Percentiles rank a stretch among this genome's conserved stretches.
These are phyloP conservation scores for Augochlorella aurata DNA, from an alignment of 2,888 invertebrate genomes.

Conservation along the genomic window DNA sequence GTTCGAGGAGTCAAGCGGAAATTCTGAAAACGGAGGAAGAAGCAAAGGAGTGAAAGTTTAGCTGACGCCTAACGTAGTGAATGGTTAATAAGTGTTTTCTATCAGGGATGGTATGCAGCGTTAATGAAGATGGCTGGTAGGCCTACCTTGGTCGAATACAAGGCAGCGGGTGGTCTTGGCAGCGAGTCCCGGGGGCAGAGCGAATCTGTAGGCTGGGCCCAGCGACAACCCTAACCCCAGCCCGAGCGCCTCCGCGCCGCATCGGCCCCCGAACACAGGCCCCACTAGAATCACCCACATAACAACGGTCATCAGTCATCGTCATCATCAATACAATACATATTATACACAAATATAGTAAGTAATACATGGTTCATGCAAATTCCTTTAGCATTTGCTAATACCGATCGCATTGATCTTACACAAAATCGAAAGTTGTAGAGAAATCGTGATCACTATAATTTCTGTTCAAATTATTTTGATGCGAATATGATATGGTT, in stretches of 20 bases:
- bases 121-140: slow-evolving; percentile 78
- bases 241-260: slow-evolving; percentile 82
- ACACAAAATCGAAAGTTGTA: background rate
- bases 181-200: slow-evolving; percentile 82
- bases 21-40: background rate
- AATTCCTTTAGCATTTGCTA: background rate
- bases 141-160: slow-evolving; percentile 83
- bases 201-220: slow-evolving; percentile 82
- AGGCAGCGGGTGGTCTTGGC: slow-evolving; percentile 82
- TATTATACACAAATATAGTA: slow-evolving; percentile 1
- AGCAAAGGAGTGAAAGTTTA: background rate
- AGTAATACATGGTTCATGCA: slow-evolving; percentile 28
- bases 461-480: too few relatives aligned
- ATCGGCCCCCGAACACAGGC: slow-evolving; percentile 82
- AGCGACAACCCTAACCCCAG: slow-evolving; percentile 82
- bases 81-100: slow-evolving; percentile 17
- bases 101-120: slow-evolving; percentile 42
- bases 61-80: background rate
- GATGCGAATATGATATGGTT: too few relatives aligned
- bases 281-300: slow-evolving; percentile 82
- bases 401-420: background rate
- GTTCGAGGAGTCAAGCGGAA: background rate
- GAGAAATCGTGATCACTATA: too few relatives aligned
- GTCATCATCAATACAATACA: slow-evolving; percentile 38
- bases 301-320: slow-evolving; percentile 77